Evolutionary conservation across 2,113 vertebrate genomes (phyloP), one percentile per base, ranked within the genome.

Genomic region (Smithornis capensis): DNA sequence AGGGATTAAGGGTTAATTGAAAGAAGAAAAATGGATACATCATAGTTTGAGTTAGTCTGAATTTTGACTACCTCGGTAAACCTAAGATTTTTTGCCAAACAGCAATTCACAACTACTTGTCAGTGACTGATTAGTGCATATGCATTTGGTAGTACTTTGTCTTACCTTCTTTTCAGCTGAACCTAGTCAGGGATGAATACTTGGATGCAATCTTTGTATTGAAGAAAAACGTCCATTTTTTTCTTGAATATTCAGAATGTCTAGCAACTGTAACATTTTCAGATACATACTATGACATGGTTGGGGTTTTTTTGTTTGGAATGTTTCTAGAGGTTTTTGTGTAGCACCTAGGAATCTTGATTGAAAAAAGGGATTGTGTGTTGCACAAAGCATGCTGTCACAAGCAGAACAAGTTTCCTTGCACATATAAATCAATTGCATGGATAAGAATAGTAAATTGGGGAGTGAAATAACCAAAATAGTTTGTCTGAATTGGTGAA

Each of bases 281-380:
- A 47, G 24, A 13, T 52, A 21, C 15, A 35, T 59, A 33, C 7
- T 55, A 24, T 35, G 33, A 19, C 18, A 40, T 40, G 44, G 8
- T 3, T 28, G 18, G 5, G 14, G 17, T 31, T 71, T 59, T 35
- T 12, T 12, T 12, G 42, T 5, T 67, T 63, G 19, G 17, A 62
- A 7, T 60, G 12, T 62, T 62, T 62, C 59, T 25, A 6, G 22
- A 6, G n/a, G 2, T 6, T 19, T 83, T 68, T 81, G 59, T 6
- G n/a, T 37, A 55, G 14, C 35, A 56, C 28, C 29, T 75, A 29
- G 14, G 25, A 19, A 37, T 71, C 33, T 50, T 52, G n/a, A 45
- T 15, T 67, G 13, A 38, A 63, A 18, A 47, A 67, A 64, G 3
- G 12, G 11, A 49, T 45, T 0, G 0, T 57, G 7, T 67, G 33